A percentile compares a stretch with the other conserved stretches of the same genome.
Conservation (phyloP, 1,140 invertebrate species). For the Tetramorium alpestre region DNA sequence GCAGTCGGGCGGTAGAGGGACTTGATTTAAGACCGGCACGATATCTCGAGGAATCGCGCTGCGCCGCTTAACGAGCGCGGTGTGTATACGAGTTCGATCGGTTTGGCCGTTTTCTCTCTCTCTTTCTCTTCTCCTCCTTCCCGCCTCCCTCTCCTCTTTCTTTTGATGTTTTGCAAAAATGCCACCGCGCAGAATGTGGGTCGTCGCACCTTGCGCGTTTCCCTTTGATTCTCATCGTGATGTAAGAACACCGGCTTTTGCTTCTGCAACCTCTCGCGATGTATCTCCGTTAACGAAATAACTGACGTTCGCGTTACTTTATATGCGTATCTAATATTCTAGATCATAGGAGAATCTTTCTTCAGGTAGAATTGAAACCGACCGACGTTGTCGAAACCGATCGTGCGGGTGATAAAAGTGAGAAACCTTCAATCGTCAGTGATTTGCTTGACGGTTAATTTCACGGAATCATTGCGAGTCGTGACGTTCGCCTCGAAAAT, state of each 20-base stretch:
- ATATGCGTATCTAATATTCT: slow-evolving; percentile 13
- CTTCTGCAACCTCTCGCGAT: neutral
- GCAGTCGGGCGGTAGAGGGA: slow-evolving; percentile 78
- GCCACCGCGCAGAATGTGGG: slow-evolving; percentile 52
- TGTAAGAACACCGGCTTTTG: slow-evolving; percentile 29
- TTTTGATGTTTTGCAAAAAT: slow-evolving; percentile 53
- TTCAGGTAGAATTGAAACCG: neutral
- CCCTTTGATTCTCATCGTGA: slow-evolving; percentile 29
- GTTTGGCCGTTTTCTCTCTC: slow-evolving; percentile 23
- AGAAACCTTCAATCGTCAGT: neutral
- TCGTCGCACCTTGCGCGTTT: slow-evolving; percentile 38
- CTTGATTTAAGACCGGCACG: slow-evolving; percentile 83
- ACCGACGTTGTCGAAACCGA: neutral
- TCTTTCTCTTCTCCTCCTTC: neutral
- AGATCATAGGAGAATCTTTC: neutral
- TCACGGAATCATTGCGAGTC: slow-evolving; percentile 9
- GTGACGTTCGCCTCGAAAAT: slow-evolving; percentile 16
- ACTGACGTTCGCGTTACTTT: neutral
- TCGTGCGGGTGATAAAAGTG: neutral
- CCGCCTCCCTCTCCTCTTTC: neutral
- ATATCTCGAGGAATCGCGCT: slow-evolving; percentile 83
- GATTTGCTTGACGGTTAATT: slow-evolving; percentile 34
- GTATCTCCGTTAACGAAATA: neutral
- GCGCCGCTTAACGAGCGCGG: slow-evolving; percentile 82
- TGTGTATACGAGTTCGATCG: slow-evolving; percentile 53